phyloP scores from a whole-genome alignment of 2,797 vertebrate species.

The Morelia viridis region DNA sequence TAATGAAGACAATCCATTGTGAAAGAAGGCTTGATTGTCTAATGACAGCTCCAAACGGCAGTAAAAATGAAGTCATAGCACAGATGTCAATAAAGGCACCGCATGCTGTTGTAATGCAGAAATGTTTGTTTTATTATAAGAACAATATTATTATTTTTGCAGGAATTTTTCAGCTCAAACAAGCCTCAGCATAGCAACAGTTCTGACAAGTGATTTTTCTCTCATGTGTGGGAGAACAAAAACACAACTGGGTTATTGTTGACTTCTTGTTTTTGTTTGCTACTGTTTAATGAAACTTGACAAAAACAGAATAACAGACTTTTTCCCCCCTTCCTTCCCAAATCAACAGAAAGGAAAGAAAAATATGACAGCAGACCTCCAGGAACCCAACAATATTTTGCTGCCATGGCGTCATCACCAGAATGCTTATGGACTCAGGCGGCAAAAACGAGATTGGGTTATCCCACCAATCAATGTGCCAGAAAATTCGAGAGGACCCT shows the following conservation, averaged over 20 bases:
- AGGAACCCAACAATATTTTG: constrained; percentile 74
- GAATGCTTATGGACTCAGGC: constrained; percentile 75
- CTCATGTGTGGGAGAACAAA: background rate
- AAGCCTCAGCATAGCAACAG: rapidly evolving
- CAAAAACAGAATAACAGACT: background rate
- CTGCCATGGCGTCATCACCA: constrained; percentile 77
- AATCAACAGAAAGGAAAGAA: constrained; percentile 76
- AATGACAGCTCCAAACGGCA: constrained; percentile 58
- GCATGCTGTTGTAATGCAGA: constrained; percentile 36
- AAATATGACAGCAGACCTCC: constrained; percentile 68
- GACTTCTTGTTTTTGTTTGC: background rate
- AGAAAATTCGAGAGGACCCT: constrained; percentile 93
- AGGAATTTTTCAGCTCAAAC: background rate
- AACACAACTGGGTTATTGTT: background rate
- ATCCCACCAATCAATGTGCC: constrained; percentile 97
- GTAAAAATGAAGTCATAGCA: constrained; percentile 63
- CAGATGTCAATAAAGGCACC: constrained; percentile 22
- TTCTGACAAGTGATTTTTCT: background rate
- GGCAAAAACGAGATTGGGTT: constrained; percentile 96
- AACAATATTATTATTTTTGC: constrained; percentile 38
- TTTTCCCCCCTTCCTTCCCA: constrained; percentile 20
- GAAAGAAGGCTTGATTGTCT: constrained; percentile 41
- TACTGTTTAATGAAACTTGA: background rate
- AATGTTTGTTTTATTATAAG: constrained; percentile 43
- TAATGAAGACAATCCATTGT: constrained; percentile 41